Base-by-base conservation (phyloP, 2,888 invertebrate species). In the Unio pictorum region DNA sequence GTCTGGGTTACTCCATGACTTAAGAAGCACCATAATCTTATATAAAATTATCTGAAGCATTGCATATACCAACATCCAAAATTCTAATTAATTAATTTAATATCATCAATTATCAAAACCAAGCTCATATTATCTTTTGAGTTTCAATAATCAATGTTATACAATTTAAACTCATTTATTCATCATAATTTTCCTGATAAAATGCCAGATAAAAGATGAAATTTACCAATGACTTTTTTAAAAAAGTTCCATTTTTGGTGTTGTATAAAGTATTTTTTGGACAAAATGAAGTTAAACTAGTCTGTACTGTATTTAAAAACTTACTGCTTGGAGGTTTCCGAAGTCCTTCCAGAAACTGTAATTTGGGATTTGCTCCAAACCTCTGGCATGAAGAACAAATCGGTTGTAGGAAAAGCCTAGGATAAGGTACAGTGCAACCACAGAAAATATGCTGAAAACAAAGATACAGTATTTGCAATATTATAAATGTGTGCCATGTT, bases 281-380 rank as follows among this genome's bases (percentile, higher is more conserved):
- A 45, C 11, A 45, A 45, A 45, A 11, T 15, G 45, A 45, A 15
- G 45, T 45, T 45, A 45, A 45, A 45, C 45, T 45, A 45, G 45
- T 45, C 45, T 45, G 45, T 45, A 15, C 45, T 45, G 45, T 45
- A 45, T 45, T 45, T 45, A 3, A 45, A 45, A 45, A 86, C 89
- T 85, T 78, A 90, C 90, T 20, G 90, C 89, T 79, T 88, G 86
- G 20, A 90, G 79, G 73, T 89, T 90, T 61, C 90, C 90, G 81
- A 89, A 89, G 71, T 89, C 89, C 73, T 86, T 81, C 91, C 90
- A 91, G 81, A 90, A 89, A n/a, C 76, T 76, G 68, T 86, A 87
- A 74, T 91, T 88, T 7, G 91, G 91, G 55, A 90, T 85, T 76
- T 90, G 90, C 60, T 90, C 89, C 61, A 87, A 73, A 5, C 91